These are phyloP conservation scores for Columba livia DNA, from an alignment of 2,113 vertebrate species.

Conservation along the genomic window DNA sequence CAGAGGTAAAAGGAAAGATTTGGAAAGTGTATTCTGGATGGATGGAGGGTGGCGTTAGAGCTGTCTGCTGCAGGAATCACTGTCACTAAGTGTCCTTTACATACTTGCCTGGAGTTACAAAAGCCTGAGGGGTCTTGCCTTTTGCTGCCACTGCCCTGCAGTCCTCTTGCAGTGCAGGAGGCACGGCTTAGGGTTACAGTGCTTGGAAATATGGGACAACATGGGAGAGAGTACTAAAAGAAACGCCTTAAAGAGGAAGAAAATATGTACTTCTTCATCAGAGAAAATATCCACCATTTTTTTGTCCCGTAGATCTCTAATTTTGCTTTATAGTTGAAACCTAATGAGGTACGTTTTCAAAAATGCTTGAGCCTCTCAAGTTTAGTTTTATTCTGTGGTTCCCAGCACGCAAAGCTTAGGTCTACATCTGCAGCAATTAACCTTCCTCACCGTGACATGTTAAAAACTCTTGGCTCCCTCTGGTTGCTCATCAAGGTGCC, in stretches of 20 bases:
- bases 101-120: background rate
- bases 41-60: background rate
- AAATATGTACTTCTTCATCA: background rate
- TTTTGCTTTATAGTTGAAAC: background rate
- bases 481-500: background rate
- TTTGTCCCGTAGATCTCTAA: background rate
- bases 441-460: background rate
- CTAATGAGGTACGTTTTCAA: background rate
- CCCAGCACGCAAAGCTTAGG: background rate
- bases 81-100: background rate
- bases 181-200: background rate
- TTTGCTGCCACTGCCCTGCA: background rate
- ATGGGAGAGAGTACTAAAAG: background rate
- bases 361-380: background rate
- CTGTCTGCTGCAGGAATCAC: background rate
- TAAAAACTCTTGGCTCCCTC: background rate
- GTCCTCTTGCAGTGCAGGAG: background rate
- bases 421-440: constrained; percentile 1
- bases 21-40: background rate
- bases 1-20: background rate
- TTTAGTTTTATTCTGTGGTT: background rate
- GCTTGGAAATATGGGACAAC: background rate
- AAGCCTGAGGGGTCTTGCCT: background rate
- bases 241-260: background rate
- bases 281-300: background rate